phyloP scores from a whole-genome alignment of 2,113 vertebrate genomes.

The Bos indicus region DNA sequence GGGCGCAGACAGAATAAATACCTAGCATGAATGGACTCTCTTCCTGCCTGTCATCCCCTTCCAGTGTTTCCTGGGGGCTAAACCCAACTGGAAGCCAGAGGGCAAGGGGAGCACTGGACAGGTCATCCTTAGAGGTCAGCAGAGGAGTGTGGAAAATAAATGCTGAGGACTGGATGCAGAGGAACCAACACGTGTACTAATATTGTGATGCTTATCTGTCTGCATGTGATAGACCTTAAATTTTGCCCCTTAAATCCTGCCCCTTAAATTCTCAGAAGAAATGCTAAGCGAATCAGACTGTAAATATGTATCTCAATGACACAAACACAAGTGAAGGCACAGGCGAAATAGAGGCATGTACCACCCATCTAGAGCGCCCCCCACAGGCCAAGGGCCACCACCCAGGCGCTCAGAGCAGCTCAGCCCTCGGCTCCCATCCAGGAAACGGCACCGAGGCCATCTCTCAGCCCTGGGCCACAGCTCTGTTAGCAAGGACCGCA shows the following conservation, averaged over 20 bases:
- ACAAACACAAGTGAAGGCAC: not conserved
- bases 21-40: not conserved
- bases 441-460: not conserved
- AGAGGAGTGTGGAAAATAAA: not conserved
- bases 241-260: constrained; percentile 55
- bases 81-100: not conserved
- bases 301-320: constrained; percentile 17
- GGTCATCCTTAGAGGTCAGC: not conserved
- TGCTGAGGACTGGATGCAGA: not conserved
- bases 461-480: not conserved
- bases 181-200: not conserved
- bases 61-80: not conserved
- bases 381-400: not conserved
- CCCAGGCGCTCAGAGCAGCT: not conserved
- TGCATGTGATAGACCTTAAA: not conserved
- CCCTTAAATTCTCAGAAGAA: constrained; percentile 66
- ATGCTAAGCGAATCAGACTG: constrained; percentile 44
- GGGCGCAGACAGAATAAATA: not conserved
- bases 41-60: not conserved
- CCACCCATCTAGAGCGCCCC: not conserved
- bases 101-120: not conserved
- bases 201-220: constrained; percentile 20
- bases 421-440: not conserved
- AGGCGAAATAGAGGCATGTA: constrained; percentile 14
- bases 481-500: not conserved